Evolutionary conservation across 2,888 invertebrate species (phyloP), one percentile per base, ranked within the genome.

Genomic region (Rhaphigaster nebulosa): DNA sequence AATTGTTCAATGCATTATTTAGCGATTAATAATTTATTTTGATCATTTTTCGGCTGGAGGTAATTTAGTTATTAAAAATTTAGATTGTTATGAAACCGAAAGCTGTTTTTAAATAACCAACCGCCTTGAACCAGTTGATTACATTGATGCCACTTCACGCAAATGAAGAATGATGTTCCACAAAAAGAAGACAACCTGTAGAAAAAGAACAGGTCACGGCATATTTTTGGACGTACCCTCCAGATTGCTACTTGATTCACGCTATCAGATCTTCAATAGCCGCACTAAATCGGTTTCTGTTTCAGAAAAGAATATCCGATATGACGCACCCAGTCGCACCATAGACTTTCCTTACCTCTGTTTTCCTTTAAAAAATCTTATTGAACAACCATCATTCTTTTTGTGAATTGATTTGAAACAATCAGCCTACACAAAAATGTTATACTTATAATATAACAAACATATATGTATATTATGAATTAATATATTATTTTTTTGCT

Each of bases 241-340:
- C 70, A 76, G 70, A 76, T 76, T 76, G 34, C 70, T 76, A 38
- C 70, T 76, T 76, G 70, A 76, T 76, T 76, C 70, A 38, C 38
- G 1, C 70, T 76, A 76, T 76, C 70, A 76, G 70, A 29, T 76
- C 70, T 76, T 76, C 70, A 76, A 76, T 76, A 38, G 70, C 20
- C 10, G 34, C 34, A 38, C 38, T 76, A 76, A 76, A 76, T 76
- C 70, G 38, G 70, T 76, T 34, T 70, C 70, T 76, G 70, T 76
- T 70, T 20, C 38, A 18, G 23, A 76, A 76, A 76, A 38, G 38
- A 76, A 76, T 76, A 76, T 76, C 70, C 38, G 70, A 76, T 76
- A 76, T 76, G 70, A 76, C 70, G 70, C 70, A 76, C 70, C 70
- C 34, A 20, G 38, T 38, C 34, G 20, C 70, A 76, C 38, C 20